Evolutionary conservation across 1,140 invertebrate species (phyloP).

Genomic region (Ctenoplectra terminalis): DNA sequence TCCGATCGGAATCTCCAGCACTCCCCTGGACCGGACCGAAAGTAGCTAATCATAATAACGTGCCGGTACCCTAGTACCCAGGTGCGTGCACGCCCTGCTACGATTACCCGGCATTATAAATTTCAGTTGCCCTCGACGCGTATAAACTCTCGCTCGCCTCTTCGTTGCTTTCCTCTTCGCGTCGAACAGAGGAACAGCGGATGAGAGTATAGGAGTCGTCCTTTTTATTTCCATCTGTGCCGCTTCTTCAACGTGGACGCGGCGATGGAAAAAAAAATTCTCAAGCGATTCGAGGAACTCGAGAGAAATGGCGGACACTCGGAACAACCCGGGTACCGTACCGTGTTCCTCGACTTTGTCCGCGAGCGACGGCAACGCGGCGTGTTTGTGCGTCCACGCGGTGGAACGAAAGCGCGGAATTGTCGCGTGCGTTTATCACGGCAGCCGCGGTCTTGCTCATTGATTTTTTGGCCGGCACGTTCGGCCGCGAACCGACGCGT

Average conservation of each 20-base stretch:
- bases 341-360: neutral
- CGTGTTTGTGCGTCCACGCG: neutral
- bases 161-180: neutral
- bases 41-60: constrained; percentile 82
- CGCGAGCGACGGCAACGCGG: too few relatives aligned
- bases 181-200: neutral
- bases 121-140: constrained; percentile 74
- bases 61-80: constrained; percentile 74
- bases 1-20: constrained; percentile 80
- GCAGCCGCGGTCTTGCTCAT: neutral
- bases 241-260: neutral
- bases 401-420: neutral
- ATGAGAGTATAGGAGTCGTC: neutral
- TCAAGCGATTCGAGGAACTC: too few relatives aligned
- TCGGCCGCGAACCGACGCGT: too few relatives aligned
- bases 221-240: constrained; percentile 9
- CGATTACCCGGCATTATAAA: constrained; percentile 78
- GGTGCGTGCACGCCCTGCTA: constrained; percentile 74
- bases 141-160: constrained; percentile 52
- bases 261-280: too few relatives aligned
- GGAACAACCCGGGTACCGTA: neutral
- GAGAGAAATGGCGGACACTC: constrained; percentile 9
- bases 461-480: neutral
- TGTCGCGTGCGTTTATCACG: neutral
- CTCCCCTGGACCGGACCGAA: constrained; percentile 75